phyloP scores from a whole-genome alignment of 1,140 invertebrate species.

The Cydia fagiglandana region DNA sequence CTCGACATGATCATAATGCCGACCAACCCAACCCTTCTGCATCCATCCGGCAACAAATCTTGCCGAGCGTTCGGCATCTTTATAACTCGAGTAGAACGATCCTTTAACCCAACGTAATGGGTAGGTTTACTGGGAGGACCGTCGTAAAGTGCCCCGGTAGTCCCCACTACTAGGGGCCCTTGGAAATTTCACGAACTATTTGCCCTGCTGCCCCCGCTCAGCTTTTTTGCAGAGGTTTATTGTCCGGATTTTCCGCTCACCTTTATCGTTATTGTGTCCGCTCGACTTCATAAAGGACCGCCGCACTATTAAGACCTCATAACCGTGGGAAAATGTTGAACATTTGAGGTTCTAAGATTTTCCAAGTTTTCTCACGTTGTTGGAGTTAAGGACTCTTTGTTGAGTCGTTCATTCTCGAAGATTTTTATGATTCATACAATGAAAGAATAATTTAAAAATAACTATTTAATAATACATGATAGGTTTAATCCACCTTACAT shows the following conservation, averaged over 20 bases:
- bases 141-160: slow-evolving; percentile 73
- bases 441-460: neutral
- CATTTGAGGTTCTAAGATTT: slow-evolving; percentile 33
- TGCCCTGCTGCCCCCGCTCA: slow-evolving; percentile 71
- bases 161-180: slow-evolving; percentile 60
- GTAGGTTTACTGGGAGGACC: slow-evolving; percentile 74
- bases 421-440: neutral
- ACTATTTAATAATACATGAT: no score
- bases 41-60: slow-evolving; percentile 77
- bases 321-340: slow-evolving; percentile 71
- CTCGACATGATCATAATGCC: slow-evolving; percentile 75
- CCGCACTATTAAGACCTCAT: slow-evolving; percentile 76
- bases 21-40: slow-evolving; percentile 70
- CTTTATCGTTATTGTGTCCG: slow-evolving; percentile 78
- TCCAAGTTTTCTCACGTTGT: slow-evolving; percentile 16
- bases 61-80: slow-evolving; percentile 70
- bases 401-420: neutral
- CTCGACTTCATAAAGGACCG: slow-evolving; percentile 73
- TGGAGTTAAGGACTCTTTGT: slow-evolving; percentile 4
- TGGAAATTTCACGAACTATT: slow-evolving; percentile 78
- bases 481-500: no score
- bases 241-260: slow-evolving; percentile 78
- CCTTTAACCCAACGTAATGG: slow-evolving; percentile 77
- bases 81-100: slow-evolving; percentile 73
- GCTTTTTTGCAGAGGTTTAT: slow-evolving; percentile 77